Evolutionary conservation across 30 jellyfish, hydroid and myxozoan species (phyloP), one percentile per base, ranked within the genome.

Genomic region (Aurelia sp.): DNA sequence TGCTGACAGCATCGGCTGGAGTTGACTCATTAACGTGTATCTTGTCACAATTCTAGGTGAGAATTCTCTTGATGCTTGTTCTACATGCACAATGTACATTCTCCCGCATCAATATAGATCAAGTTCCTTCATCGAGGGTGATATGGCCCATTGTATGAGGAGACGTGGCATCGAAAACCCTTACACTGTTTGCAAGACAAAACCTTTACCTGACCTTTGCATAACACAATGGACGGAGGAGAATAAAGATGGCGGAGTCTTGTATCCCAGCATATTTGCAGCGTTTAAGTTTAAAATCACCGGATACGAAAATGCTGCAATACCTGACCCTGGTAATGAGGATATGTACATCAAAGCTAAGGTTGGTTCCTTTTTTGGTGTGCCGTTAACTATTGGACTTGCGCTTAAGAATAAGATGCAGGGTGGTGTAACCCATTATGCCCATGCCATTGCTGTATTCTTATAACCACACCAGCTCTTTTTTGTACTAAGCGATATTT

Each of bases 281-380:
- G 13, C 11, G 13, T 52, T 11, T 11, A 52, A 52, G 63, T 52
- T 52, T 8, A 11, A 16, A 11, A 52, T 52, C 16, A 11, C 11
- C 16, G 63, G 63, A 8, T 52, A 52, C 16, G 63, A 52, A 52
- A 52, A 52, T 11, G 63, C 16, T 16, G 63, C 11, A 8, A 52
- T 52, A 52, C 63, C 63, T 52, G 63, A 52, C 13, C 63, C 63
- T 16, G 63, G 63, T n/a, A n/a, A n/a, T n/a, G n/a, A n/a, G n/a
- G n/a, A n/a, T n/a, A n/a, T n/a, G n/a, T n/a, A n/a, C n/a, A n/a
- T n/a, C n/a, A n/a, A n/a, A n/a, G n/a, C n/a, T n/a, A n/a, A n/a
- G n/a, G n/a, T n/a, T n/a, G n/a, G n/a, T n/a, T n/a, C n/a, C n/a
- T n/a, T n/a, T n/a, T n/a, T n/a, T n/a, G n/a, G n/a, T n/a, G n/a